Percentiles rank a stretch among this genome's conserved stretches.
phyloP scores from a whole-genome alignment of 1,140 invertebrate genomes.

The Laodelphax striatellus region DNA sequence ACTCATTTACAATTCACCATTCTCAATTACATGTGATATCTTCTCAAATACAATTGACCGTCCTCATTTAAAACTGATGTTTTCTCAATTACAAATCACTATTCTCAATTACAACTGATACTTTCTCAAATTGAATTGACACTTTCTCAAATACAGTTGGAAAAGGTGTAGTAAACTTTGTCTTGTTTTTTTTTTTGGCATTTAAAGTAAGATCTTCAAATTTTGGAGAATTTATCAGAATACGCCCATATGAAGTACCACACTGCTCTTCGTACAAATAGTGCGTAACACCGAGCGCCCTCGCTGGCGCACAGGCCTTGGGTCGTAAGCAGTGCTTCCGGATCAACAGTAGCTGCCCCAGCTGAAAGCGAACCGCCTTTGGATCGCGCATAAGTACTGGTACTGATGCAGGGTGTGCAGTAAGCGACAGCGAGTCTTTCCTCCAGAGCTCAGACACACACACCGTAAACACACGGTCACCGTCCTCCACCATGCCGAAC shows the following conservation, averaged over 20 bases:
- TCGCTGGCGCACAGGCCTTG: slow-evolving; percentile 55
- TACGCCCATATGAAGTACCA: slow-evolving; percentile 19
- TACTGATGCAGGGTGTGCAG: slow-evolving; percentile 77
- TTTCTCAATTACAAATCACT: no score
- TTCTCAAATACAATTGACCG: no score
- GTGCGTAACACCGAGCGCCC: slow-evolving; percentile 48
- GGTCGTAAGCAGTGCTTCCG: slow-evolving; percentile 49
- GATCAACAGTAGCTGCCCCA: slow-evolving; percentile 67
- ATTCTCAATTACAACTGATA: no score
- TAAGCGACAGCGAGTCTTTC: slow-evolving; percentile 66
- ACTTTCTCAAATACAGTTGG: no score
- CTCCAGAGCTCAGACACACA: slow-evolving; percentile 74
- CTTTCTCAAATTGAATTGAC: no score
- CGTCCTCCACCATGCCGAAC: slow-evolving; percentile 74
- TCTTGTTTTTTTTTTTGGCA: no score
- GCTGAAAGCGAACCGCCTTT: slow-evolving; percentile 63
- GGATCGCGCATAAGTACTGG: slow-evolving; percentile 56
- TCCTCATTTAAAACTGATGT: no score
- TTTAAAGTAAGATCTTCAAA: no score
- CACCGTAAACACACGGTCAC: slow-evolving; percentile 72
- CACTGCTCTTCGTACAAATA: slow-evolving; percentile 60
- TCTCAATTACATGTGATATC: no score
- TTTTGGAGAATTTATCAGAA: no score
- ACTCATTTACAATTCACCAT: no score
- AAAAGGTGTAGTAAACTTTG: no score